Evolutionary conservation across 2,888 invertebrate species (phyloP), one percentile per base, ranked within the genome.

Genomic region (Arge pagana): DNA sequence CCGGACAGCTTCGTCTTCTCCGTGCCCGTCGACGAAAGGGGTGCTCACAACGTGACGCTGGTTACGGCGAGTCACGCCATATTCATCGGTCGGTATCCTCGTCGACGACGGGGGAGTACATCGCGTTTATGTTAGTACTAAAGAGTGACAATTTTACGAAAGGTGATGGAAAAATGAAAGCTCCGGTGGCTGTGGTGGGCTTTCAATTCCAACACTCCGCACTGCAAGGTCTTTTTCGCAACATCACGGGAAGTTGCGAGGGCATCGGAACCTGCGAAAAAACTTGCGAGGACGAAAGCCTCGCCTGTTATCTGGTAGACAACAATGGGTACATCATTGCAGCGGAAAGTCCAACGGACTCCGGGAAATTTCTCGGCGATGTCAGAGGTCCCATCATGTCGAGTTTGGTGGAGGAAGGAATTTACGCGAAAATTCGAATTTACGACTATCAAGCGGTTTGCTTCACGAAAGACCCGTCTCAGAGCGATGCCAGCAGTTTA

Each of bases 401-500:
- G 50, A 83, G 81, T 62, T 77, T 91, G 42, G 82, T 93, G 0
- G 83, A 85, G 53, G 87, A 89, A 55, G 85, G 85, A 6, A 86
- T 95, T 26, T 95, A 85, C 74, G 86, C 85, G 61, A 81, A 84
- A 50, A 85, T 93, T 8, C 82, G 85, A 49, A 83, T 93, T 49
- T 87, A 87, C 59, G 94, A 95, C 74, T 95, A 94, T 71, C 95
- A 95, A 77, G 93, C 90, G 0, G 90, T 93, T 15, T 95, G 94
- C 74, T 90, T 91, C 64, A 84, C 88, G 58, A 82, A 82, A 45
- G 85, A 82, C 60, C 82, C 82, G 55, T 82, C 82, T 3, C 80
- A 81, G 11, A 90, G 84, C 64, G 80, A 82, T 11, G 87, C 82
- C n/a, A 79, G 77, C 40, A 78, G 78, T 58, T 66, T 89, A 56